These are phyloP conservation scores for Chroicocephalus ridibundus DNA, from an alignment of 2,113 vertebrate species.

Conservation along the genomic window DNA sequence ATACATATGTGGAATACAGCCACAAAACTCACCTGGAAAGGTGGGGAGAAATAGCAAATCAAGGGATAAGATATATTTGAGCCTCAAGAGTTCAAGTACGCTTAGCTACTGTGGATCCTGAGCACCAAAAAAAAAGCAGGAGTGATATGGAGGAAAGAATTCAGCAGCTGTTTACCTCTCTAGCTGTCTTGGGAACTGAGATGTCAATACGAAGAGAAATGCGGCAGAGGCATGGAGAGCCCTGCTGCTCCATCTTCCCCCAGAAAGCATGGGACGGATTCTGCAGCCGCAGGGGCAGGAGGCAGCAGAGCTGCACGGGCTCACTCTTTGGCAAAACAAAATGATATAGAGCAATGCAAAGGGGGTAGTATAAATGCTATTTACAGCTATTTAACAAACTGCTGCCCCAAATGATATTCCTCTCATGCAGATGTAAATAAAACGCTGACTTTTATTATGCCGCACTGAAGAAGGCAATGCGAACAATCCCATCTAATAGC, in stretches of 20 bases:
- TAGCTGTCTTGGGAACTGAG: background rate
- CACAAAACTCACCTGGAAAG: background rate
- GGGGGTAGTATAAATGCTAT: conserved; percentile 19
- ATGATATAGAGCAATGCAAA: background rate
- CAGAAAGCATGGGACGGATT: background rate
- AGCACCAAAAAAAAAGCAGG: background rate
- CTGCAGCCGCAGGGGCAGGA: background rate
- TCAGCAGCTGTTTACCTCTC: background rate
- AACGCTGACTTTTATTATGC: conserved; percentile 44
- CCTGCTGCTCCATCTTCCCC: background rate
- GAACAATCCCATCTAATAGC: conserved; percentile 24
- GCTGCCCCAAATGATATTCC: conserved; percentile 27
- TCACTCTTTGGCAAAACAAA: background rate
- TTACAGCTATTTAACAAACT: conserved; percentile 56
- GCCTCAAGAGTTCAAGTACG: background rate
- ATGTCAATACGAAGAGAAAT: background rate
- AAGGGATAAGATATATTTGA: background rate
- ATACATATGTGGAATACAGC: background rate
- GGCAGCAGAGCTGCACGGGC: background rate
- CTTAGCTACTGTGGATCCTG: background rate
- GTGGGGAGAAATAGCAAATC: background rate
- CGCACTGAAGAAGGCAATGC: conserved; percentile 5
- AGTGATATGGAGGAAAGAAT: background rate
- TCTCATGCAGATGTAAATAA: conserved; percentile 52
- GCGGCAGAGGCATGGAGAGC: fast-evolving